These are phyloP conservation scores for Chrysopa pallens DNA, from an alignment of 1,140 invertebrate species.

Conservation along the genomic window DNA sequence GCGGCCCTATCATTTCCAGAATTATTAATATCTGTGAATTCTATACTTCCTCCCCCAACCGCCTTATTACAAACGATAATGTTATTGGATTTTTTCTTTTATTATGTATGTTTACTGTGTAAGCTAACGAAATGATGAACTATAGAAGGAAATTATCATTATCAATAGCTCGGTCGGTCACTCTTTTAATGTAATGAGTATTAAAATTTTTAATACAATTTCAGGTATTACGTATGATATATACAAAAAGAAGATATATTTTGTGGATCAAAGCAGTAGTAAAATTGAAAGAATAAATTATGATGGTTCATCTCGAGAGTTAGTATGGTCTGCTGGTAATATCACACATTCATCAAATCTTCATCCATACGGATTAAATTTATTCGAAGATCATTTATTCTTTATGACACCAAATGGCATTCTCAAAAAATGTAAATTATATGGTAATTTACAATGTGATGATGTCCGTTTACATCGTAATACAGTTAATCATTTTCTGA, in stretches of 20 bases:
- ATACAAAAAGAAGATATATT: slow-evolving; percentile 45
- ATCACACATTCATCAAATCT: slow-evolving; percentile 15
- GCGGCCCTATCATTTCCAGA: no score
- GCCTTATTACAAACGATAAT: no score
- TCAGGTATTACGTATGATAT: slow-evolving; percentile 46
- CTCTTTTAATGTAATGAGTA: no score
- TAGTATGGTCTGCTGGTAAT: slow-evolving; percentile 25
- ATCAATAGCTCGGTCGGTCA: no score
- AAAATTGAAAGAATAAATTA: slow-evolving; percentile 44
- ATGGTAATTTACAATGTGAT: slow-evolving; percentile 22
- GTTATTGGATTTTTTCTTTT: no score
- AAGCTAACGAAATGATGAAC: no score
- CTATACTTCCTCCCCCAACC: no score
- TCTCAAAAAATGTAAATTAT: slow-evolving; percentile 32
- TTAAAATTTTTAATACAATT: slow-evolving; percentile 29
- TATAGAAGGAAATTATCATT: no score
- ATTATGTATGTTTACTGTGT: no score
- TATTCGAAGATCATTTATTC: slow-evolving; percentile 42
- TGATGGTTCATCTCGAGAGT: slow-evolving; percentile 33
- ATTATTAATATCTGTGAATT: no score
- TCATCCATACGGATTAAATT: slow-evolving; percentile 24
- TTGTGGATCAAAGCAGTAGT: slow-evolving; percentile 38
- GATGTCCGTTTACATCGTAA: slow-evolving; percentile 22
- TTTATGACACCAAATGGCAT: slow-evolving; percentile 27
- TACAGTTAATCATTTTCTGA: slow-evolving; percentile 28